These are phyloP conservation scores for Alviniconcha strummeri DNA, from an alignment of 2,888 invertebrate species.

Conservation along the genomic window DNA sequence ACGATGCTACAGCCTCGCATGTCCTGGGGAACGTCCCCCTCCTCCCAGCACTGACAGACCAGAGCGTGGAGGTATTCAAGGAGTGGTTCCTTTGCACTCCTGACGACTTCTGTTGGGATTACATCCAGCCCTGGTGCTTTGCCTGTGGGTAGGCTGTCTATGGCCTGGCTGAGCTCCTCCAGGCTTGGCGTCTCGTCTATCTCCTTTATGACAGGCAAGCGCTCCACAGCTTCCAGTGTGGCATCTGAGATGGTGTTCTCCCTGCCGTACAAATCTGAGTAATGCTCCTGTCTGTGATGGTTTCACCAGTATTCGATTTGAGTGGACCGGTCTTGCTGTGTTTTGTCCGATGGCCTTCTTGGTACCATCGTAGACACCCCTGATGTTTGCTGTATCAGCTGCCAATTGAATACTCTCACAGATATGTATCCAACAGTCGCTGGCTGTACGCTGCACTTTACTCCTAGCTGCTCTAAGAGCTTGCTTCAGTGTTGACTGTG, in stretches of 20 bases:
- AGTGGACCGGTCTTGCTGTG: not conserved
- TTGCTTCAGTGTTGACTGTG: conserved; percentile 1
- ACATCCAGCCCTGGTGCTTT: conserved; percentile 8
- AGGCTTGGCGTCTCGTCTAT: not conserved
- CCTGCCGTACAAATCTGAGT: not conserved
- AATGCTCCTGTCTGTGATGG: conserved; percentile 5
- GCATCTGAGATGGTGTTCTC: not conserved
- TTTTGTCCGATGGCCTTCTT: conserved; percentile 18
- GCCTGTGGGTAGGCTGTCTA: conserved; percentile 14
- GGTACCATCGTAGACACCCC: conserved; percentile 11
- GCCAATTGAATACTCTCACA: conserved; percentile 21
- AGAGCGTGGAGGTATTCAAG: conserved; percentile 10
- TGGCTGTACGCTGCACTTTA: conserved; percentile 21
- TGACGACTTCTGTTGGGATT: not conserved
- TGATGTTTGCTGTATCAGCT: conserved; percentile 11
- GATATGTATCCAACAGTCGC: conserved; percentile 6
- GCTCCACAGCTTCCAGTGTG: conserved; percentile 2
- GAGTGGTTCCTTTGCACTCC: not conserved
- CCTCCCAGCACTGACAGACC: conserved; percentile 23
- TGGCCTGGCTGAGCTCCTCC: conserved; percentile 11
- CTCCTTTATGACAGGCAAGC: not conserved
- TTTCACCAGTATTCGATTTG: conserved; percentile 1
- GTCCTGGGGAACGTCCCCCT: conserved; percentile 36
- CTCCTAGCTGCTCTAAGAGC: conserved; percentile 7
- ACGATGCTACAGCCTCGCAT: conserved; percentile 39